Evolutionary conservation across 2,888 invertebrate species (phyloP), one percentile per base, ranked within the genome.

Genomic region (Choristoneura rosaceana): DNA sequence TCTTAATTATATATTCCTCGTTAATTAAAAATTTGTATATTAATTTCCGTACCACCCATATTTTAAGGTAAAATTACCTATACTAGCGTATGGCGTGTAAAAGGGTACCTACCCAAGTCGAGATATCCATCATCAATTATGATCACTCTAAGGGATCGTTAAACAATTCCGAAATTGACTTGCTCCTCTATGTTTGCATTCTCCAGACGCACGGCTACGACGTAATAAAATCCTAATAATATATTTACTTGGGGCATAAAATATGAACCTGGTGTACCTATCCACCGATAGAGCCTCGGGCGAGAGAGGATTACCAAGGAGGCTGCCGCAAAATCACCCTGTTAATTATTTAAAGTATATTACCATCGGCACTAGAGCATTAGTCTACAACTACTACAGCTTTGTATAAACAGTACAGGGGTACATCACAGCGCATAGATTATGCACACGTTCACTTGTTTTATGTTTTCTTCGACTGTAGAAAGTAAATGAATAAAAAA

Each of bases 311-410:
- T 70, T 61, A 65, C 33, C 52, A 45, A 17, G 52, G 43, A 25
- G 55, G 17, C 50, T 47, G 25, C 59, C 59, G 63, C 15, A 55
- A 52, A 58, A 64, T 70, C 70, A 63, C 38, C 59, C 12, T 41
- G 50, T 70, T 70, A 25, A 65, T 50, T 70, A 65, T 70, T 70
- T 60, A 70, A 61, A 59, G 15, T 41, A 65, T 50, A 65, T 64
- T 70, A 64, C 58, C 58, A 41, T 50, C 14, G 50, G 15, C 50
- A 8, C 34, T 17, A 0, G 17, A 25, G 59, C 45, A n/a, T 34
- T 47, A 45, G 45, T 10, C 14, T 3, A 47, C 14, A 5, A 12
- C 25, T 17, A 52, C 25, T 2, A 10, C n/a, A 3, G 17, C 52
- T 52, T 52, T 17, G 25, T 12, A 25, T 10, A 12, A 12, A n/a